Conservation (phyloP, 2,888 invertebrate genomes). For the Agapostemon virescens region DNA sequence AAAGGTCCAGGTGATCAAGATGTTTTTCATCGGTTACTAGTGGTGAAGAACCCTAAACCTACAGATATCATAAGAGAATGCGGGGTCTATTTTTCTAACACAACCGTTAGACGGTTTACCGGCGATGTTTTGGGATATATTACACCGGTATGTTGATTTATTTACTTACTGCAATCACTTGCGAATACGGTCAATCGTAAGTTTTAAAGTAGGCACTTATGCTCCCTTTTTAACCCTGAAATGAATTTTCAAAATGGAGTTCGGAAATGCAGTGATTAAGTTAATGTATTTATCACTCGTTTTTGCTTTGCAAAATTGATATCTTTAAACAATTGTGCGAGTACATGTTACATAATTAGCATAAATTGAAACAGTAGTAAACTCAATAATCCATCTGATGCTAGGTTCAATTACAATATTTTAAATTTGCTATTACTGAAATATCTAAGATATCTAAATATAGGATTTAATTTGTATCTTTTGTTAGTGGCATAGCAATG, state of each 20-base stretch:
- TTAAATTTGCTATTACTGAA: too few species aligned
- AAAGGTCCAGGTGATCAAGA: constrained; percentile 84
- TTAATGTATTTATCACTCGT: neutral
- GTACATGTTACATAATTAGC: neutral
- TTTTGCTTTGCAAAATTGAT: neutral
- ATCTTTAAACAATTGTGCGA: neutral
- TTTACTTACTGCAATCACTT: neutral
- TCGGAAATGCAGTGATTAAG: neutral
- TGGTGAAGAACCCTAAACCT: constrained; percentile 85
- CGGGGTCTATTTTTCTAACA: constrained; percentile 88
- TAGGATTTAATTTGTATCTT: neutral
- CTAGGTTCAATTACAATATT: too few species aligned
- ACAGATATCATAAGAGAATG: constrained; percentile 90
- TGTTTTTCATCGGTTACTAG: constrained; percentile 87
- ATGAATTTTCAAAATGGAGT: neutral
- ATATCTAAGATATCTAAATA: too few species aligned
- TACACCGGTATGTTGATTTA: constrained; percentile 87
- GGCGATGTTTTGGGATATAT: constrained; percentile 93
- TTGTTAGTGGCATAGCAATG: constrained; percentile 94
- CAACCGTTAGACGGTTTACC: constrained; percentile 85
- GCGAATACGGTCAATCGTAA: neutral
- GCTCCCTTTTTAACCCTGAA: neutral
- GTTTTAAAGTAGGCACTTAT: neutral
- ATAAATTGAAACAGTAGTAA: neutral
- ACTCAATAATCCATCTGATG: neutral